A percentile compares a stretch with the other conserved stretches of the same genome.
Conservation (phyloP, 2,797 vertebrate species). For the Acrossocheilus fasciatus region DNA sequence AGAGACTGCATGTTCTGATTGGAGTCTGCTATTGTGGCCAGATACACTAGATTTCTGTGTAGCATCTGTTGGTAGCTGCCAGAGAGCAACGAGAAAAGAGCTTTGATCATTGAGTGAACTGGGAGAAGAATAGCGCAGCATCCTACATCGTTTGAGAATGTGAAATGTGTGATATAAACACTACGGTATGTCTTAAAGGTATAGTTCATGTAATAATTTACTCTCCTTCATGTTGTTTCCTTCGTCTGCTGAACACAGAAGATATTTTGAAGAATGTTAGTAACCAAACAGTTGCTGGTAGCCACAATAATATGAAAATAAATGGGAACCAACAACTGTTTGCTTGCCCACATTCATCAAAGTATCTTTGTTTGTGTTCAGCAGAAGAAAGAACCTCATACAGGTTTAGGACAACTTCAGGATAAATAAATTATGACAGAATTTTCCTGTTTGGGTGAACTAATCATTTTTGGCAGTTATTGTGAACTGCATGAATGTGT, state of each 20-base stretch:
- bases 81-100: conserved; percentile 41
- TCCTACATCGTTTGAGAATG: not conserved
- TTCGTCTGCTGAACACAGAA: not conserved
- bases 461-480: not conserved
- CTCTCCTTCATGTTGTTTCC: not conserved
- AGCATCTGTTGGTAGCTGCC: conserved; percentile 97
- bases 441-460: no score
- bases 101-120: not conserved
- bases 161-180: not conserved
- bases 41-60: conserved; percentile 98
- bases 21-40: conserved; percentile 99
- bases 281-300: not conserved
- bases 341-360: not conserved
- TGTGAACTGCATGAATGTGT: not conserved
- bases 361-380: not conserved
- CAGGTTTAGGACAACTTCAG: not conserved
- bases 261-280: not conserved
- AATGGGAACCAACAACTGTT: not conserved
- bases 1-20: conserved; percentile 99
- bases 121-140: not conserved
- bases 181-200: not conserved
- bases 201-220: not conserved
- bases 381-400: not conserved
- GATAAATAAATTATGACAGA: not conserved
- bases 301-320: not conserved